These are phyloP conservation scores for Ardeotis arabs DNA, from an alignment of 2,113 vertebrate genomes.

Conservation along the genomic window DNA sequence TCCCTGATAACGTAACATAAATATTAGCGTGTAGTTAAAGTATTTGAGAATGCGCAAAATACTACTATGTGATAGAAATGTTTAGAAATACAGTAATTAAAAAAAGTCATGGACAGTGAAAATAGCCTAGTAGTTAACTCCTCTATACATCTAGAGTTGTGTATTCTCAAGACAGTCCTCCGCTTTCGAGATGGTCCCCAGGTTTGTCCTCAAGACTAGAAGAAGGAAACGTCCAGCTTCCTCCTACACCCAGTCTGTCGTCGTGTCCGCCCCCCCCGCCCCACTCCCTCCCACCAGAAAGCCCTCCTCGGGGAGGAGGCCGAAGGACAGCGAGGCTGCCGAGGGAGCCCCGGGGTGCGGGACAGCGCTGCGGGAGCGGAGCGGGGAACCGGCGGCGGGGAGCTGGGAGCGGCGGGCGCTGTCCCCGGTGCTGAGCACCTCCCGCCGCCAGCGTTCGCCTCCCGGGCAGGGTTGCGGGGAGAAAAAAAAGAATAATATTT, in stretches of 20 bases:
- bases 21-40: neutral
- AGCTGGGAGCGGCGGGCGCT: constrained; percentile 1
- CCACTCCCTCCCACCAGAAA: neutral
- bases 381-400: neutral
- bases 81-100: neutral
- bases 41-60: neutral
- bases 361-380: neutral
- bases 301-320: neutral
- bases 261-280: no score
- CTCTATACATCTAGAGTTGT: accelerated
- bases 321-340: neutral
- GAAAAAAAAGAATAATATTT: no score
- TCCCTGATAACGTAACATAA: accelerated
- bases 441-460: neutral
- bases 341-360: neutral
- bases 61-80: neutral
- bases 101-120: neutral
- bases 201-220: neutral
- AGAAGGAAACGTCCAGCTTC: neutral
- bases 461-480: neutral
- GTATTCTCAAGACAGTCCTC: neutral
- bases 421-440: constrained; percentile 71
- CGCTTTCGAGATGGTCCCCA: neutral
- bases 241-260: no score
- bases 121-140: neutral